Conservation (phyloP, 2,888 invertebrate species). For the Lasiommata megera region DNA sequence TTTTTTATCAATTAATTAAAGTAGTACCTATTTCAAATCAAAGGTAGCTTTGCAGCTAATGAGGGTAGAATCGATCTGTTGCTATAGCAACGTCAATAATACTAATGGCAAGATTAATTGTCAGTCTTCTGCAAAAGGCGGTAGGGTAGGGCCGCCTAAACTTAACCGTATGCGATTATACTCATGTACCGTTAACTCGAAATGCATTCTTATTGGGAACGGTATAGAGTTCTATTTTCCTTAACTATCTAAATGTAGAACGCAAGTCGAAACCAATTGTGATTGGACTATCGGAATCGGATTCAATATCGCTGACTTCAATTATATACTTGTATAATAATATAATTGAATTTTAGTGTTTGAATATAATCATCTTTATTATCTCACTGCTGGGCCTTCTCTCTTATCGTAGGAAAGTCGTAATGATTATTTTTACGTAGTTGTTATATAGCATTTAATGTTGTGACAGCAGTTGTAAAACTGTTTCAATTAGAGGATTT, state of each 20-base stretch:
- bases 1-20: background rate
- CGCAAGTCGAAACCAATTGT: conserved; percentile 16
- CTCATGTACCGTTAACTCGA: conserved; percentile 6
- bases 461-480: too few species aligned
- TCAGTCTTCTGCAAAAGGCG: conserved; percentile 68
- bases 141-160: conserved; percentile 57
- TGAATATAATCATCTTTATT: too few species aligned
- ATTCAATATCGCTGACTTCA: background rate
- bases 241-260: conserved; percentile 13
- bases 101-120: conserved; percentile 70
- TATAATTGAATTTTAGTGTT: too few species aligned
- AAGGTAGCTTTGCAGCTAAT: background rate
- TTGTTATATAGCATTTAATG: too few species aligned
- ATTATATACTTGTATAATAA: background rate
- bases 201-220: conserved; percentile 7
- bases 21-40: background rate
- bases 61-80: conserved; percentile 18
- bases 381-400: too few species aligned
- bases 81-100: conserved; percentile 61
- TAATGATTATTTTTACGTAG: too few species aligned
- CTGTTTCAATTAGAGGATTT: too few species aligned
- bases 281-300: background rate
- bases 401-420: too few species aligned
- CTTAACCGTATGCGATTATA: conserved; percentile 72
- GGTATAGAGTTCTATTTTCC: conserved; percentile 14